A percentile compares a stretch with the other conserved stretches of the same genome.
These are phyloP conservation scores for Oncorhynchus tshawytscha DNA, from an alignment of 2,113 vertebrate species.

Conservation along the genomic window DNA sequence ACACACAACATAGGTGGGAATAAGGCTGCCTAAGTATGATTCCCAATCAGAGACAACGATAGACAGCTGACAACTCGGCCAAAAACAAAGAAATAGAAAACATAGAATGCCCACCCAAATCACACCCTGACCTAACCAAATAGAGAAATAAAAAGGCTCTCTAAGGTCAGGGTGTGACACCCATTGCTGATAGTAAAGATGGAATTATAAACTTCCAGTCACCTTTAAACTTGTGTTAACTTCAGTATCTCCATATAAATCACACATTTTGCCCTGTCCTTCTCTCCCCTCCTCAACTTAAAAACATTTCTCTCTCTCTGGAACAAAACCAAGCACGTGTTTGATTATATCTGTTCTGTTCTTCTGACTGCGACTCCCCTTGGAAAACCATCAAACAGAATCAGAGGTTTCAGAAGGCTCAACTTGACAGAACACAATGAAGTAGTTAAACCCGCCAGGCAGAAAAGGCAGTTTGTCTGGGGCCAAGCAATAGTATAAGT, in stretches of 20 bases:
- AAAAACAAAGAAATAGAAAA: too few species aligned
- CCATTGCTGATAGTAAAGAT: not conserved
- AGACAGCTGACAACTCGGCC: too few species aligned
- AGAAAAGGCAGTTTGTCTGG: not conserved
- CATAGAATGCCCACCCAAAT: too few species aligned
- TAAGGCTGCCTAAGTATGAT: too few species aligned
- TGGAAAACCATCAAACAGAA: conserved; percentile 3
- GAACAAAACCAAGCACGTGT: conserved; percentile 8
- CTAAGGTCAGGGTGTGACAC: too few species aligned
- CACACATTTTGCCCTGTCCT: not conserved
- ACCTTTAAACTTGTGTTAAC: conserved; percentile 1
- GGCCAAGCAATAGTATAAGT: not conserved
- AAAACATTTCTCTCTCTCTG: not conserved
- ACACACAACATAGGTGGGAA: too few species aligned
- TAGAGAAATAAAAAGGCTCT: too few species aligned
- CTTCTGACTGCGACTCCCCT: conserved; percentile 4
- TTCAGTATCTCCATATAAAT: not conserved
- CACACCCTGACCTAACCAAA: too few species aligned
- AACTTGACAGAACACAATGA: not conserved
- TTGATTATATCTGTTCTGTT: conserved; percentile 15
- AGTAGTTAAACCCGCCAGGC: not conserved
- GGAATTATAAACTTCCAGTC: not conserved
- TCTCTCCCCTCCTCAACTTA: not conserved
- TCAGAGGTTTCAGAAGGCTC: not conserved
- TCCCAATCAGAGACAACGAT: too few species aligned